Conservation (phyloP, 2,113 vertebrate genomes). For the Solea senegalensis region DNA sequence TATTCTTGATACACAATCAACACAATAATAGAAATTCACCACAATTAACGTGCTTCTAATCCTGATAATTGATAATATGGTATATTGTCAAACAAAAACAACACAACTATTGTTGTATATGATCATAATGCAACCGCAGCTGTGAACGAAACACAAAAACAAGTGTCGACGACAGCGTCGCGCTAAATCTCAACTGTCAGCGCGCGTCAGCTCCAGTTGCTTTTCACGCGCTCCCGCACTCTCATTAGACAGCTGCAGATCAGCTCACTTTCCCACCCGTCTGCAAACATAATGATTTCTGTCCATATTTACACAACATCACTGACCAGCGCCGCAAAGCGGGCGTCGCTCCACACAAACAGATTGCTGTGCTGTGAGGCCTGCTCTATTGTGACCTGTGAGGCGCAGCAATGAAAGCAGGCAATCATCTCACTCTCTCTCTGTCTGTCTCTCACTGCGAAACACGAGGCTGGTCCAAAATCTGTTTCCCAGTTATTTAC, state of each 20-base stretch:
- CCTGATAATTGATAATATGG: too few relatives aligned
- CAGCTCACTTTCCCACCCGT: conserved; percentile 19
- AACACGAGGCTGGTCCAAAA: conserved; percentile 1
- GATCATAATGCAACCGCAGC: neutral
- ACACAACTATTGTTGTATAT: too few relatives aligned
- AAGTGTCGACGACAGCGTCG: conserved; percentile 15
- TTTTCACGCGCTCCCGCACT: conserved; percentile 1
- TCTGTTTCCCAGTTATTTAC: conserved; percentile 28
- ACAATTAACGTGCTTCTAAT: too few relatives aligned
- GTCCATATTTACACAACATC: conserved; percentile 50
- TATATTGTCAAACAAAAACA: too few relatives aligned
- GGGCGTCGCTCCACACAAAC: neutral
- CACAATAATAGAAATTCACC: too few relatives aligned
- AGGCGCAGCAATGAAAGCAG: conserved; percentile 19
- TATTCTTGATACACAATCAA: too few relatives aligned
- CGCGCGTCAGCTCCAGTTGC: conserved; percentile 9
- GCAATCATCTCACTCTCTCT: conserved; percentile 26
- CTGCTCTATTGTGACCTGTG: conserved; percentile 26
- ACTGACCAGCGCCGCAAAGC: conserved; percentile 26
- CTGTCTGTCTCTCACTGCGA: neutral
- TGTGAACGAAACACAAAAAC: conserved; percentile 11
- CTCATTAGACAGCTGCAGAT: conserved; percentile 30
- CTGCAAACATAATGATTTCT: conserved; percentile 29
- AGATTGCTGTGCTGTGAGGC: conserved; percentile 30
- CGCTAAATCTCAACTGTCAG: conserved; percentile 38